Evolutionary conservation across 1,140 invertebrate genomes (phyloP).

Genomic region (Protaetia brevitarsis): DNA sequence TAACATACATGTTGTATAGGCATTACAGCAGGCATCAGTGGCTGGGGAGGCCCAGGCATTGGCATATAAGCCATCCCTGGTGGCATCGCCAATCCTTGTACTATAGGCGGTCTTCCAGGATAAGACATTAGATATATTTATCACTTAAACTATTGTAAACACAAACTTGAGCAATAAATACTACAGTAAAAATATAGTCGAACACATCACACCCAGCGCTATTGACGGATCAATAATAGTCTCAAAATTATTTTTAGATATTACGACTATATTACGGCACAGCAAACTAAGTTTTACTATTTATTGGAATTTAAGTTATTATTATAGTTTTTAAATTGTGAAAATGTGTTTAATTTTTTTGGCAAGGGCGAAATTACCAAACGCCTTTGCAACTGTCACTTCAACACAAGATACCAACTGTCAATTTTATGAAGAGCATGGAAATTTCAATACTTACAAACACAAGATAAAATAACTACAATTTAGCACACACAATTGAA

Average conservation of each 20-base stretch:
- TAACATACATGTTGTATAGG: conserved; percentile 53
- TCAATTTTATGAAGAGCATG: background rate
- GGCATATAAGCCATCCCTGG: conserved; percentile 54
- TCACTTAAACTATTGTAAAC: background rate
- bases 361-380: background rate
- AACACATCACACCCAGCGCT: conserved; percentile 8
- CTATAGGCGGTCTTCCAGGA: conserved; percentile 56
- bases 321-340: background rate
- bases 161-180: background rate
- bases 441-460: too few relatives aligned
- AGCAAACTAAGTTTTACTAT: background rate
- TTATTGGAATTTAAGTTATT: background rate
- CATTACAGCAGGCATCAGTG: conserved; percentile 53
- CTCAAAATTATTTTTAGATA: background rate
- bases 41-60: conserved; percentile 48
- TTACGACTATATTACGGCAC: background rate
- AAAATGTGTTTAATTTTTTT: background rate
- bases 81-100: conserved; percentile 52
- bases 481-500: too few relatives aligned
- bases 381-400: conserved; percentile 3
- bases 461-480: too few relatives aligned
- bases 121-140: conserved; percentile 49
- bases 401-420: background rate
- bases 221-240: conserved; percentile 9
- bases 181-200: background rate